Evolutionary conservation across 2,797 vertebrate genomes (phyloP), one percentile per base, ranked within the genome.

Genomic region (Helarctos malayanus): DNA sequence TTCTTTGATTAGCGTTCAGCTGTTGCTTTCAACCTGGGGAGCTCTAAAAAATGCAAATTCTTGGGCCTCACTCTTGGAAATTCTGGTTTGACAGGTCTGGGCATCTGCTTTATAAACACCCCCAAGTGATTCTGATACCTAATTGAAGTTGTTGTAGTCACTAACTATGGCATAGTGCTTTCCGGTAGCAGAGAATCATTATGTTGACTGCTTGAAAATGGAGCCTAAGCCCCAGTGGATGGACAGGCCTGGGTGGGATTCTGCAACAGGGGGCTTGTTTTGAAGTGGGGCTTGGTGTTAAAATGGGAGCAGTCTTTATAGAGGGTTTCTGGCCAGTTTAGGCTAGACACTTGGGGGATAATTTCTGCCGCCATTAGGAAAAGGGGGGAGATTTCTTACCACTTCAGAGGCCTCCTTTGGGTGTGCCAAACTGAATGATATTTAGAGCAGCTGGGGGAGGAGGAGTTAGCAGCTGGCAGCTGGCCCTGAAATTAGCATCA

Each of bases 371-470:
- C 41, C 21, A 27, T 88, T 91, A 45, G 56, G 73, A 81, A 35
- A 73, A 61, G 5, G 14, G 14, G 8, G n/a, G 29, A 57, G 35
- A 89, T 91, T 91, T 95, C 45, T 92, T 85, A 29, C 14, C n/a
- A 57, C 29, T 84, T 86, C 41, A 13, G 69, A 71, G 19, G 12
- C 25, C 65, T 94, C 73, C 19, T 91, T 85, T 84, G 68, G n/a
- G 12, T 92, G 54, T n/a, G 65, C 19, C 91, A 89, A 63, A 85
- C 1, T 81, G 89, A 95, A 76, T 13, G 49, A 47, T 57, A 69
- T 35, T 95, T 96, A 85, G 94, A 94, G 54, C 89, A 91, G 69
- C 57, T 94, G 82, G 61, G 81, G 68, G 14, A 86, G 86, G 79
- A 94, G 87, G 91, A 92, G 65, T 12, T 38, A 59, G 35, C 21